phyloP scores from a whole-genome alignment of 2,113 vertebrate species.

The Mormyrus lacerda region DNA sequence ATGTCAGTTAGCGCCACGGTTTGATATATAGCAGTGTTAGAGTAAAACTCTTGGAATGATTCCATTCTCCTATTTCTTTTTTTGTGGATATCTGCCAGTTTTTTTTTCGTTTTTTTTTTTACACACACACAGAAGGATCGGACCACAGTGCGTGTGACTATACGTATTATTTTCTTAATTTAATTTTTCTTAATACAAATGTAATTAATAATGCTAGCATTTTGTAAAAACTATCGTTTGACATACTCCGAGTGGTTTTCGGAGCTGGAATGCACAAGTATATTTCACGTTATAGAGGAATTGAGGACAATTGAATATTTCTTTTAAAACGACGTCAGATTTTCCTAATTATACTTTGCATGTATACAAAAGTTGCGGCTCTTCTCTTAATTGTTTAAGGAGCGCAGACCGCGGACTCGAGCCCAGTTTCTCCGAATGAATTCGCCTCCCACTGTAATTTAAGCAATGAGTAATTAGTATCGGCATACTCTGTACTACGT shows the following conservation, averaged over 20 bases:
- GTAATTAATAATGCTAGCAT: background rate
- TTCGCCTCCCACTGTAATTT: constrained; percentile 27
- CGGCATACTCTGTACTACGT: constrained; percentile 55
- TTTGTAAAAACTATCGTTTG: background rate
- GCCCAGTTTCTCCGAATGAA: background rate
- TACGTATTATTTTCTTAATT: background rate
- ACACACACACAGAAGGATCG: background rate
- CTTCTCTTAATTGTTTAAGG: background rate
- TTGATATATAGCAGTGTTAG: background rate
- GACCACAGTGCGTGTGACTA: background rate
- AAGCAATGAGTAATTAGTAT: constrained; percentile 62
- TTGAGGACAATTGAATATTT: background rate
- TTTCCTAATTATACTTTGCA: background rate
- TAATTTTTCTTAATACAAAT: background rate
- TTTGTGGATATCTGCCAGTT: background rate
- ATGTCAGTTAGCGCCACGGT: background rate
- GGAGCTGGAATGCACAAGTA: background rate
- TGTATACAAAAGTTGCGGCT: background rate
- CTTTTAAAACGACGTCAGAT: background rate
- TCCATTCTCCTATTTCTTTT: background rate
- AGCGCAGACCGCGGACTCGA: background rate
- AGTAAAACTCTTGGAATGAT: background rate
- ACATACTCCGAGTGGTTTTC: background rate
- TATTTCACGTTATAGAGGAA: background rate
- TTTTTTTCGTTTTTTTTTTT: background rate